These are phyloP conservation scores for Silurus glanis DNA, from an alignment of 2,113 vertebrate species.

Conservation along the genomic window DNA sequence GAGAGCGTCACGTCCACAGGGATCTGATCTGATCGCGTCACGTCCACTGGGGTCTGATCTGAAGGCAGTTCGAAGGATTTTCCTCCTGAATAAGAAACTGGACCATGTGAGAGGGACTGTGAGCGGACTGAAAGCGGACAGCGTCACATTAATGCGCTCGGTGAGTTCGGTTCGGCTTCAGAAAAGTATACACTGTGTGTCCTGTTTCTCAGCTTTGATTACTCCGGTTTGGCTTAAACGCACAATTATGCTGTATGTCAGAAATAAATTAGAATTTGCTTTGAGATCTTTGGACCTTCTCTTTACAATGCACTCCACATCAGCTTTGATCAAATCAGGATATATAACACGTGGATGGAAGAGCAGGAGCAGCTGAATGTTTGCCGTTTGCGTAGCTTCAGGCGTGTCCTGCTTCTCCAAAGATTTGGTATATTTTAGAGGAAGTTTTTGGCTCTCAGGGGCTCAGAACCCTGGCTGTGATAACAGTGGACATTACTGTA, in stretches of 20 bases:
- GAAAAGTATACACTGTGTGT: not conserved
- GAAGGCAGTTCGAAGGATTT: not conserved
- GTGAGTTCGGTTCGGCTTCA: not conserved
- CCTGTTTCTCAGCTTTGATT: too few relatives aligned
- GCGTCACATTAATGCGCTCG: not conserved
- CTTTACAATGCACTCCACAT: not conserved
- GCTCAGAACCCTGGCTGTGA: not conserved
- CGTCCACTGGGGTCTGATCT: not conserved
- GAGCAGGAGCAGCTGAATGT: too few relatives aligned
- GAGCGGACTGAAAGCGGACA: not conserved
- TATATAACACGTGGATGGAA: not conserved
- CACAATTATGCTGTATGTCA: not conserved
- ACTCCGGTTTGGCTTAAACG: not conserved
- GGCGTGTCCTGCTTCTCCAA: not conserved
- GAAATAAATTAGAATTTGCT: not conserved
- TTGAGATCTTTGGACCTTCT: not conserved
- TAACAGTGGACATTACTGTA: not conserved
- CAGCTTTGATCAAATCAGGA: not conserved
- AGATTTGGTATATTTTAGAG: not conserved
- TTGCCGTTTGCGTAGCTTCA: not conserved
- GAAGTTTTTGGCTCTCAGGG: not conserved
- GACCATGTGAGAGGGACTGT: too few relatives aligned
- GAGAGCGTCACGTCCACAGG: not conserved
- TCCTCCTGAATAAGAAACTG: not conserved
- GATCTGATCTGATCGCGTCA: too few relatives aligned